Evolutionary conservation across 2,113 vertebrate genomes (phyloP), one percentile per base, ranked within the genome.

Genomic region (Chaetorhynchus papuensis): DNA sequence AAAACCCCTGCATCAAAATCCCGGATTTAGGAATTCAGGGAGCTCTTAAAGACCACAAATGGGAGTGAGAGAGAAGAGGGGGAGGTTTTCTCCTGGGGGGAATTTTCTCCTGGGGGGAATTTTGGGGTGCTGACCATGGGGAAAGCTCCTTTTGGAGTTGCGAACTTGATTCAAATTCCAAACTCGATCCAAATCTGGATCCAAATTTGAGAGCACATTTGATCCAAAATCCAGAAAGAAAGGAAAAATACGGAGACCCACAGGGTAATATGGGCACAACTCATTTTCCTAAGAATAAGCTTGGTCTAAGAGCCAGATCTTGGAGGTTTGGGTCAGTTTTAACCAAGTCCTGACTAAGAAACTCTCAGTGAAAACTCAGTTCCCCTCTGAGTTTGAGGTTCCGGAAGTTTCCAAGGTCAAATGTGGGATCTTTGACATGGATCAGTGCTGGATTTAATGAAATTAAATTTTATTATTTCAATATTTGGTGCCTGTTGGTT

Each of bases 11-110:
- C 6, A 7, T 96, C 20, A 71, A 30, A 28, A 31, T 9, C 35
- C 35, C 1, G 0, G 1, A 6, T 49, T 19, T 3, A 7, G 52
- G 26, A 17, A 28, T 78, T 61, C 17, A 18, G 6, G 24, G 65
- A 69, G 13, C 16, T 15, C 28, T 5, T 2, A 6, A 69, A 44
- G 24, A 50, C 6, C 24, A 7, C 3, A 26, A 37, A 49, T 10
- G 4, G 35, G 15, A 45, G 15, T 1, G 14, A 37, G 50, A 47
- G n/a, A 18, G n/a, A 28, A 37, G 13, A 53, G 27, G 21, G 16
- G 16, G 26, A 31, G 1, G 2, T 35, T 61, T 50, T 26, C 7
- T 71, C 16, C 37, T 7, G 6, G 13, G 4, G 5, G 17, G 4
- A 45, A 22, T 35, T 61, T 50, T 26, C 7, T 71, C 16, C 37